Percentiles rank a stretch among this genome's conserved stretches.
These are phyloP conservation scores for Forbesichthys agassizii DNA, from an alignment of 2,113 vertebrate species.

Conservation along the genomic window DNA sequence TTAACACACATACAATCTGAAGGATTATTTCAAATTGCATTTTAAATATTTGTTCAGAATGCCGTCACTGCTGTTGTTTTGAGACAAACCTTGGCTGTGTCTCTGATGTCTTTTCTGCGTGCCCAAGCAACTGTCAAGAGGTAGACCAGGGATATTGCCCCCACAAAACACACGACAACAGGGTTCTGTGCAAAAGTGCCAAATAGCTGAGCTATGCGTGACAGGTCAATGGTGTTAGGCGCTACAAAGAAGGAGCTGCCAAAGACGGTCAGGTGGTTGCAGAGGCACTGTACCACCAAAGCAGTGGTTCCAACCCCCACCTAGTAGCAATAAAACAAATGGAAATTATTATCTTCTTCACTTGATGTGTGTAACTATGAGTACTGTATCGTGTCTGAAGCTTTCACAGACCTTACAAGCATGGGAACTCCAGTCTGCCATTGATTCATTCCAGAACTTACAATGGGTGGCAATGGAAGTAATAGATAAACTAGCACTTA, in stretches of 20 bases:
- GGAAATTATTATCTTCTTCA: background rate
- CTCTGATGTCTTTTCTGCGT: constrained; percentile 84
- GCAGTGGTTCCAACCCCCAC: constrained; percentile 80
- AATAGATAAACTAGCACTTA: constrained; percentile 72
- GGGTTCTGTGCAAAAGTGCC: constrained; percentile 87
- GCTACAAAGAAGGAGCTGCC: constrained; percentile 88
- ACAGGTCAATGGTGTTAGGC: constrained; percentile 83
- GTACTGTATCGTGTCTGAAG: background rate
- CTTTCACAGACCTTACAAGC: constrained; percentile 79
- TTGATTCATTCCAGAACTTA: constrained; percentile 83
- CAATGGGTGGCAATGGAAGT: constrained; percentile 82
- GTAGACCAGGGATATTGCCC: constrained; percentile 80
- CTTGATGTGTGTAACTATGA: background rate
- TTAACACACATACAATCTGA: too few relatives aligned
- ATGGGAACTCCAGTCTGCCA: constrained; percentile 74
- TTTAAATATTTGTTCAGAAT: background rate
- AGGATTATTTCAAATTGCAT: background rate
- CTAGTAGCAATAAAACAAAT: constrained; percentile 63
- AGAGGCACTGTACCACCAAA: constrained; percentile 83
- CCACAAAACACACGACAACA: constrained; percentile 85
- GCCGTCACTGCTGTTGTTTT: background rate
- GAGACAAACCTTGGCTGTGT: constrained; percentile 79
- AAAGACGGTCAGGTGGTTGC: constrained; percentile 90
- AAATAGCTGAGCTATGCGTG: constrained; percentile 82
- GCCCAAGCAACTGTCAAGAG: constrained; percentile 85